phyloP scores from a whole-genome alignment of 2,113 vertebrate genomes.

The Hippolais icterina region DNA sequence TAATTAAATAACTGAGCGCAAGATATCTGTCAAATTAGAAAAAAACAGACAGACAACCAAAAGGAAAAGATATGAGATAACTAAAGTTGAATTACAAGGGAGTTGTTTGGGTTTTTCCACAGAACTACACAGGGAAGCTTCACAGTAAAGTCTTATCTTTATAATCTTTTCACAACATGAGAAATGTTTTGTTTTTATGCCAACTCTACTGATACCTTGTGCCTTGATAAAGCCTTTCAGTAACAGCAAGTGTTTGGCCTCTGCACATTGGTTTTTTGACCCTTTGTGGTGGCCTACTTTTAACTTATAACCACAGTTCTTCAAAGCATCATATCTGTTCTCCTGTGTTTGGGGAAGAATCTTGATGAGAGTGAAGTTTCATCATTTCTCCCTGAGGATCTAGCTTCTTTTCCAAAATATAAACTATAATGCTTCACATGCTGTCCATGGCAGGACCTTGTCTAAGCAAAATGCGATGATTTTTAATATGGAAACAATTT shows the following conservation, averaged over 20 bases:
- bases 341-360: background rate
- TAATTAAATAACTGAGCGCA: background rate
- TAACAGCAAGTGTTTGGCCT: background rate
- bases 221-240: slow-evolving; percentile 3
- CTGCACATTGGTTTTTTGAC: background rate
- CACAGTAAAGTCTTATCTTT: background rate
- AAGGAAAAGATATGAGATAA: background rate
- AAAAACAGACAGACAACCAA: background rate
- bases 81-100: background rate
- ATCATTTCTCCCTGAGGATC: background rate
- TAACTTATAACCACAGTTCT: background rate
- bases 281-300: background rate
- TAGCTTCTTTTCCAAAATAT: background rate
- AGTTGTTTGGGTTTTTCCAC: background rate
- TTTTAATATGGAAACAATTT: background rate
- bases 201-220: background rate
- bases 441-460: background rate
- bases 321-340: background rate
- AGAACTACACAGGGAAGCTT: background rate
- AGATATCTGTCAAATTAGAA: background rate
- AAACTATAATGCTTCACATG: background rate
- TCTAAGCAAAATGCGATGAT: slow-evolving; percentile 17
- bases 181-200: background rate
- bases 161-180: background rate
- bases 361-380: background rate